Base-by-base conservation (phyloP, 2,113 vertebrate species). In the Percina caprodes region DNA sequence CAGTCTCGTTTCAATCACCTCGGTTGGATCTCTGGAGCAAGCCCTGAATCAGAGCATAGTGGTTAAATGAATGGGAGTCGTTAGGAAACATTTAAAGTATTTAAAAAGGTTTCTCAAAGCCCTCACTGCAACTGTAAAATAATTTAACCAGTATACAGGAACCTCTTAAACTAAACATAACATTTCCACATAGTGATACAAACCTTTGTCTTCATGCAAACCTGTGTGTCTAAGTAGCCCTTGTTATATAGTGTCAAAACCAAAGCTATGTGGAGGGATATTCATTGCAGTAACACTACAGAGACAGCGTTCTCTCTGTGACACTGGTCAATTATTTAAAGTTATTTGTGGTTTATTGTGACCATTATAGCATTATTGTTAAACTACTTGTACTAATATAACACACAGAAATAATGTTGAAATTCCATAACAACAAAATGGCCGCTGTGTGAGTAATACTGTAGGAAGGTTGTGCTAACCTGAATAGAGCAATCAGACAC, bases 1-100 rank as follows among this genome's bases (percentile, higher is more conserved):
- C 59, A 98, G 82, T 90, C 96, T 95, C 49, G 82, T 87, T 56
- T 91, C 69, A 87, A 97, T 95, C 12, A 92, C 83, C 49, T 95
- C 87, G 24, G 94, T 95, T 70, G 96, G 96, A 91, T 97, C 95
- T 91, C 93, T 96, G 87, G 95, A 91, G 92, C 96, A 97, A 2
- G 90, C 62, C 86, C 97, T 98, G 80, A 24, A 58, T 33, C 15
- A 54, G 49, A 69, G 30, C 68, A 11, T 23, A 26, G 33, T 3
- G 19, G 18, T 5, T 56, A 4, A 11, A 75, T 46, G 0, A 39
- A 70, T 5, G 1, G 5, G 26, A 56, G 10, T 11, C 23, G 19
- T 55, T 23, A 8, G 35, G 35, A 83, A 67, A 46, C 61, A 35
- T 21, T 18, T 30, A 45, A 23, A 66, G 6, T 18, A 54, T 30